Conservation (phyloP, 2,888 invertebrate species). For the Stramonita haemastoma region DNA sequence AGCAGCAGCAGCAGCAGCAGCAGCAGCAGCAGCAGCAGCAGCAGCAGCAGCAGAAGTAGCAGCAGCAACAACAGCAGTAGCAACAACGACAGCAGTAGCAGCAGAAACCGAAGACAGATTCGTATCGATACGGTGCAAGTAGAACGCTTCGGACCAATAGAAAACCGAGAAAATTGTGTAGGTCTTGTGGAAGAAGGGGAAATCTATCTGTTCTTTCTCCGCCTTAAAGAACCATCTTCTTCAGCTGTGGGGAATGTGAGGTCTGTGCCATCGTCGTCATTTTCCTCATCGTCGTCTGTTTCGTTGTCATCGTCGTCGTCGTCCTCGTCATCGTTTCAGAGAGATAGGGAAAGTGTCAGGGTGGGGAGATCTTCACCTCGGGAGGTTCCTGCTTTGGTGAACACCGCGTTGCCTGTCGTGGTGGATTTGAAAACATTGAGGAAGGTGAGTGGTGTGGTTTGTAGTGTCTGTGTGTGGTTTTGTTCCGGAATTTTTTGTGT, state of each 20-base stretch:
- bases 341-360: too few species aligned
- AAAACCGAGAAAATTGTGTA: slow-evolving; percentile 27
- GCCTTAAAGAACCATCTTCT: not conserved
- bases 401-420: slow-evolving; percentile 33
- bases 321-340: slow-evolving; percentile 1
- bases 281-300: not conserved
- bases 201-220: slow-evolving; percentile 33
- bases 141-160: slow-evolving; percentile 33
- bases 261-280: not conserved
- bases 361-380: not conserved
- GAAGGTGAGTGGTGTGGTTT: slow-evolving; percentile 11
- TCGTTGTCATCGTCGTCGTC: not conserved
- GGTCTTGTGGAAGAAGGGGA: slow-evolving; percentile 16
- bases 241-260: not conserved
- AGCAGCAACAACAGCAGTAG: not conserved
- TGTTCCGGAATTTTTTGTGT: not conserved
- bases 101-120: not conserved
- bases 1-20: not conserved
- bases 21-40: too few species aligned
- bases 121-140: not conserved
- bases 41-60: not conserved
- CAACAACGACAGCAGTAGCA: not conserved
- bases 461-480: not conserved
- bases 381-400: not conserved
- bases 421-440: slow-evolving; percentile 28